These are phyloP conservation scores for Alosa sapidissima DNA, from an alignment of 2,797 vertebrate species.

Conservation along the genomic window DNA sequence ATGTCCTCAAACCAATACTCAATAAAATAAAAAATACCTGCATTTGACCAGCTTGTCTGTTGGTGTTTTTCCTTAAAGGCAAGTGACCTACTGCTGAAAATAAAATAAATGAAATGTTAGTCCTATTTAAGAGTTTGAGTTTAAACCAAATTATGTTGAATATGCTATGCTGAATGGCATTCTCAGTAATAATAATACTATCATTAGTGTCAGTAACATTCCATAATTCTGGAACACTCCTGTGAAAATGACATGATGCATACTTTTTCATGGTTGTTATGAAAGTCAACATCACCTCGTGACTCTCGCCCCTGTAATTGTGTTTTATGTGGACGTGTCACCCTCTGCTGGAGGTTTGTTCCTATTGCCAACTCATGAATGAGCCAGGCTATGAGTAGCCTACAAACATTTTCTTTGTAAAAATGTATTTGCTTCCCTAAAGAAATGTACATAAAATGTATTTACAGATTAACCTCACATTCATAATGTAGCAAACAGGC, in stretches of 20 bases:
- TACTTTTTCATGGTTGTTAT: neutral
- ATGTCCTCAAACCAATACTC: conserved; percentile 70
- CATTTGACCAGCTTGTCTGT: conserved; percentile 68
- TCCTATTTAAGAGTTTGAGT: neutral
- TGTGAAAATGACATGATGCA: neutral
- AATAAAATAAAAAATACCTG: conserved; percentile 88
- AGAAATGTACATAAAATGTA: no score
- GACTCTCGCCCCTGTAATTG: neutral
- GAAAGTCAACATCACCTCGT: neutral
- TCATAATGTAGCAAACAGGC: no score
- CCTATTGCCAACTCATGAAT: neutral
- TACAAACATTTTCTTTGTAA: no score
- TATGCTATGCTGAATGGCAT: neutral
- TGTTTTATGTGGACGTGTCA: neutral
- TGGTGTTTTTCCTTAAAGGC: conserved; percentile 26
- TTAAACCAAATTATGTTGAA: neutral
- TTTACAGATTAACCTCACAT: no score
- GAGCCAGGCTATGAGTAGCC: neutral
- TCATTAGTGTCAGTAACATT: neutral
- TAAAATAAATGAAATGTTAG: neutral
- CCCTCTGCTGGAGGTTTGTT: neutral
- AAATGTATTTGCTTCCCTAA: no score
- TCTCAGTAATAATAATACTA: no score
- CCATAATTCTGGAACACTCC: neutral
- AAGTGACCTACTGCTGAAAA: neutral